Evolutionary conservation across 1,140 invertebrate genomes (phyloP), one percentile per base, ranked within the genome.

Genomic region (Drosophila setifemur): DNA sequence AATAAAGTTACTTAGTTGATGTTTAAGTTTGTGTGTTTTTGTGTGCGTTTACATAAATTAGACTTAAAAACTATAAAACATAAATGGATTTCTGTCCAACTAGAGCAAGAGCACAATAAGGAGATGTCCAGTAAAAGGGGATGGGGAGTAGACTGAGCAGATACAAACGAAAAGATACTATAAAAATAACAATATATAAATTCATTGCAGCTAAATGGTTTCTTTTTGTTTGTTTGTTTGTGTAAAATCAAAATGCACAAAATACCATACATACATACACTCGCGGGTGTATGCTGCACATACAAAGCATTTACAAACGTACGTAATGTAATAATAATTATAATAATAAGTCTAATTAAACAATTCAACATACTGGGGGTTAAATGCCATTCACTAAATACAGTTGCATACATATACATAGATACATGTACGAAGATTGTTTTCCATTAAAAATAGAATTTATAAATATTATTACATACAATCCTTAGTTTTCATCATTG

Each of bases 341-440:
- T 48, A 39, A 55, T 61, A 61, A 77, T 77, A 81, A 81, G 77
- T 72, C 77, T 81, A 81, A 82, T 74, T 55, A 82, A 79, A 81
- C 60, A 75, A 40, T 81, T 82, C 68, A 81, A 81, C 73, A 70
- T 69, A 82, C 54, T 68, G 35, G 77, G 75, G 60, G 68, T 82
- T 83, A 82, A 82, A 82, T 82, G 78, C 78, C 78, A 82, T 83
- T 83, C 73, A 68, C 78, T 82, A 82, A 82, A 82, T 82, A 82
- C 77, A 82, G 61, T 74, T 58, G 71, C 58, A 61, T 63, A 63
- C 58, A 58, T 57, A 25, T 37, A 28, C 25, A 12, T 50, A 23
- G 25, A 26, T 60, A 61, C 53, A 33, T 57, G 53, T 57, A 57
- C 29, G 49, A 60, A 35, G 48, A 60, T 52, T 37, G 43, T 52